Evolutionary conservation across 2,797 vertebrate genomes (phyloP).

Genomic region (Oreochromis grahami): DNA sequence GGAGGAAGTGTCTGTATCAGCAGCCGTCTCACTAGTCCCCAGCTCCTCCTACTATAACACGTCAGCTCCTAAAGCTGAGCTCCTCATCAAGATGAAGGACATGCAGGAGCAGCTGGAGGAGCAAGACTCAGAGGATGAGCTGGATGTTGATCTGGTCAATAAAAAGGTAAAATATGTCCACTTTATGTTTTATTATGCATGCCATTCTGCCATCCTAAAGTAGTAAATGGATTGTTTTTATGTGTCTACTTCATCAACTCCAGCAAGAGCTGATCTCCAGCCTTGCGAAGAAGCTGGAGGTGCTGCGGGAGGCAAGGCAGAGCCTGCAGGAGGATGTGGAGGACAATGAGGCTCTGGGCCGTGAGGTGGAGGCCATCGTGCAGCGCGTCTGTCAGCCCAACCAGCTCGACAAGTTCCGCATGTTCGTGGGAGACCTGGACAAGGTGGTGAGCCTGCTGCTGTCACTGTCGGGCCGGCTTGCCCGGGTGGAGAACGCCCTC

Average conservation of each 20-base stretch:
- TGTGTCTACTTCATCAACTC: not conserved
- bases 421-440: slow-evolving; percentile 95
- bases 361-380: slow-evolving; percentile 86
- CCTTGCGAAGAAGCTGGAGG: slow-evolving; percentile 87
- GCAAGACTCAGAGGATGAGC: slow-evolving; percentile 84
- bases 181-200: no score
- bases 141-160: slow-evolving; percentile 83
- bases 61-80: slow-evolving; percentile 91
- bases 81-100: slow-evolving; percentile 96
- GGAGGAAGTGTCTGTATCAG: slow-evolving; percentile 31
- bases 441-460: slow-evolving; percentile 95
- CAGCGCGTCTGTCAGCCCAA: slow-evolving; percentile 87
- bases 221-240: not conserved
- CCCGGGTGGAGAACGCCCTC: slow-evolving; percentile 91
- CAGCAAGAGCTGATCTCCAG: slow-evolving; percentile 93
- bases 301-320: slow-evolving; percentile 85
- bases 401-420: slow-evolving; percentile 92
- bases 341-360: slow-evolving; percentile 86
- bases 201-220: not conserved
- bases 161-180: slow-evolving; percentile 82
- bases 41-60: slow-evolving; percentile 96
- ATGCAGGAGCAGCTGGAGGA: slow-evolving; percentile 81
- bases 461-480: slow-evolving; percentile 89
- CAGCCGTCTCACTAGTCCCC: slow-evolving; percentile 80
- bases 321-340: slow-evolving; percentile 90